A percentile compares a stretch with the other conserved stretches of the same genome.
phyloP scores from a whole-genome alignment of 2,113 vertebrate species.

The Phylloscopus trochilus region DNA sequence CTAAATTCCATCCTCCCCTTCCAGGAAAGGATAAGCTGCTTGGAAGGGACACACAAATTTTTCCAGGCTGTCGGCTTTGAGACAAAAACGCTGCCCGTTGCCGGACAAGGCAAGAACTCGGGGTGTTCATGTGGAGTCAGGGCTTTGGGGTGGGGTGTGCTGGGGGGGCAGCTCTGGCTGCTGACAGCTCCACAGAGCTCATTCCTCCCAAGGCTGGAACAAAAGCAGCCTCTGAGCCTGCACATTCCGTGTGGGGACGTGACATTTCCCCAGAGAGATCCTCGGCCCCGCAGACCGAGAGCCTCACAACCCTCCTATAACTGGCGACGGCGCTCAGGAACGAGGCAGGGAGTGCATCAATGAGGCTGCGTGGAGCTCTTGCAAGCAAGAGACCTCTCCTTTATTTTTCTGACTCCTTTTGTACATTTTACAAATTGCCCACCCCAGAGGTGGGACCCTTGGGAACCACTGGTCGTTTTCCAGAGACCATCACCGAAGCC shows the following conservation, averaged over 20 bases:
- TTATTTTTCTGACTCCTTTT: too few relatives aligned
- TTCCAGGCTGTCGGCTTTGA: constrained; percentile 88
- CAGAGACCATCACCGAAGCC: too few relatives aligned
- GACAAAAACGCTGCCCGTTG: constrained; percentile 72
- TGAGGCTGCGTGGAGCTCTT: too few relatives aligned
- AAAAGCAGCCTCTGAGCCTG: not conserved
- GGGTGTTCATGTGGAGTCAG: not conserved
- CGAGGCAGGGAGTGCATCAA: too few relatives aligned
- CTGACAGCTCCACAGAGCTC: not conserved
- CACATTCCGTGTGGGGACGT: accelerated
- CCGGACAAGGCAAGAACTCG: constrained; percentile 80
- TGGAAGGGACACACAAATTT: constrained; percentile 87
- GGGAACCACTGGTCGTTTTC: too few relatives aligned
- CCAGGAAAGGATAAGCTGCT: constrained; percentile 86
- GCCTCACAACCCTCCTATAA: accelerated
- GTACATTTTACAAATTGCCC: too few relatives aligned
- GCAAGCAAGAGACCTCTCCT: too few relatives aligned
- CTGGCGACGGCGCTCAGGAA: too few relatives aligned
- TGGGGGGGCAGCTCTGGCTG: not conserved
- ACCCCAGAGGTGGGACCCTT: too few relatives aligned
- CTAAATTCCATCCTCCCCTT: not conserved
- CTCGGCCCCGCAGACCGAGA: accelerated
- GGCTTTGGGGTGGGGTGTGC: not conserved
- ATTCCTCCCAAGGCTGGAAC: not conserved
- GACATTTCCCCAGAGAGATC: not conserved